A percentile compares a stretch with the other conserved stretches of the same genome.
phyloP scores from a whole-genome alignment of 2,113 vertebrate species.

The Thalassoma bifasciatum region DNA sequence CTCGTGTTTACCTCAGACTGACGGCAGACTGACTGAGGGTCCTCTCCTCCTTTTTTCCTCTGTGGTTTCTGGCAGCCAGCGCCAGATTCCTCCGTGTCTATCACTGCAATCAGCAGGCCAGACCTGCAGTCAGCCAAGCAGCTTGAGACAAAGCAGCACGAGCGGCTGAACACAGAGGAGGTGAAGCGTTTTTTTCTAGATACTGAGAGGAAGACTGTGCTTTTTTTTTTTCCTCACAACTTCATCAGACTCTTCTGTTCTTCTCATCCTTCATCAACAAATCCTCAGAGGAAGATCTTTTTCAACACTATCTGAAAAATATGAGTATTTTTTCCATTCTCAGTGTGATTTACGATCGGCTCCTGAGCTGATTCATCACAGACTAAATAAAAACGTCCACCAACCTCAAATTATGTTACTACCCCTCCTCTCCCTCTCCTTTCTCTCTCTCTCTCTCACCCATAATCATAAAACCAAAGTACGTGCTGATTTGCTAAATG shows the following conservation, averaged over 20 bases:
- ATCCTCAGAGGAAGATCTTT: slow-evolving; percentile 49
- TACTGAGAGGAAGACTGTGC: slow-evolving; percentile 50
- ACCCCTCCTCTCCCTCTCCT: slow-evolving; percentile 16
- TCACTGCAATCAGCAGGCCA: slow-evolving; percentile 88
- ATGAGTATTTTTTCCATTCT: neutral
- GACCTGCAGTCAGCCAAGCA: slow-evolving; percentile 78
- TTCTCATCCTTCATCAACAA: slow-evolving; percentile 64
- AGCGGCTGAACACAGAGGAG: slow-evolving; percentile 73
- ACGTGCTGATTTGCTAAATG: slow-evolving; percentile 35
- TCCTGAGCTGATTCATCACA: neutral
- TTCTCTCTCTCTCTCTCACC: neutral
- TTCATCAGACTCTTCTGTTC: neutral
- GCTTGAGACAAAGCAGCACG: slow-evolving; percentile 79
- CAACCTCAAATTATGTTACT: slow-evolving; percentile 65
- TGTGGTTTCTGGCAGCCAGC: slow-evolving; percentile 86
- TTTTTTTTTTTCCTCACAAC: slow-evolving; percentile 55
- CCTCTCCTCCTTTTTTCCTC: slow-evolving; percentile 69
- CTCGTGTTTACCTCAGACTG: slow-evolving; percentile 86
- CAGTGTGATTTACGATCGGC: slow-evolving; percentile 29
- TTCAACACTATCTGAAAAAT: neutral
- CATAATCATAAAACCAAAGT: slow-evolving; percentile 20
- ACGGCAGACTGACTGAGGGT: slow-evolving; percentile 79
- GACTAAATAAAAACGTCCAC: neutral
- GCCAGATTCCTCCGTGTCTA: slow-evolving; percentile 87
- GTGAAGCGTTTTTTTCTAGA: slow-evolving; percentile 69